phyloP scores from a whole-genome alignment of 2,797 vertebrate genomes.

The Micromesistius poutassou region DNA sequence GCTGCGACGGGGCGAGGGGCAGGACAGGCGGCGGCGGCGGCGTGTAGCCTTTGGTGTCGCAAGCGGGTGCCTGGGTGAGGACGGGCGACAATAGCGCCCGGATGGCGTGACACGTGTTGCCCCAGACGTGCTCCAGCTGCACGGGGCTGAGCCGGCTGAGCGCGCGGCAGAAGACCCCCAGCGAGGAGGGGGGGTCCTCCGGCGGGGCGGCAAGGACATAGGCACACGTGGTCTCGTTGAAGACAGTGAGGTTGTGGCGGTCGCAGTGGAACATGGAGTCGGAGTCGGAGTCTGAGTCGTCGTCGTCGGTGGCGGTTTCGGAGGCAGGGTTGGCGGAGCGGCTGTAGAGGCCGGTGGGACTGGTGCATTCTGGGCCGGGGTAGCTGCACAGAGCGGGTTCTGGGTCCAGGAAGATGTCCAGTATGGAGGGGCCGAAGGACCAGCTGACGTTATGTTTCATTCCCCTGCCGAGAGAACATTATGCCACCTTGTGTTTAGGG shows the following conservation, averaged over 20 bases:
- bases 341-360: conserved; percentile 21
- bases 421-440: conserved; percentile 66
- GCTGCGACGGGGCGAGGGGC: background rate
- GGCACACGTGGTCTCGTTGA: conserved; percentile 71
- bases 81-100: conserved; percentile 50
- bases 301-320: background rate
- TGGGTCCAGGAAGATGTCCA: conserved; percentile 66
- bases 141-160: conserved; percentile 52
- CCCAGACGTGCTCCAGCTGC: conserved; percentile 62
- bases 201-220: conserved; percentile 44
- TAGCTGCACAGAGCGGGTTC: conserved; percentile 49
- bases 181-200: conserved; percentile 27
- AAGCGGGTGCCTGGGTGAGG: conserved; percentile 46
- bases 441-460: conserved; percentile 75
- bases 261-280: conserved; percentile 55
- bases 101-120: conserved; percentile 59
- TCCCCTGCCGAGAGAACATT: conserved; percentile 65
- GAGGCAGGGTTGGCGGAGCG: conserved; percentile 23
- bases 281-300: conserved; percentile 12
- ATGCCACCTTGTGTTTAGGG: background rate
- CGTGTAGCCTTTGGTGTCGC: conserved; percentile 8
- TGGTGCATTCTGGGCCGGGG: conserved; percentile 57
- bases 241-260: conserved; percentile 44
- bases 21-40: background rate
- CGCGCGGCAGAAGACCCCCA: conserved; percentile 62